A percentile compares a stretch with the other conserved stretches of the same genome.
Conservation (phyloP, 2,888 invertebrate species). For the Plebejus argus region DNA sequence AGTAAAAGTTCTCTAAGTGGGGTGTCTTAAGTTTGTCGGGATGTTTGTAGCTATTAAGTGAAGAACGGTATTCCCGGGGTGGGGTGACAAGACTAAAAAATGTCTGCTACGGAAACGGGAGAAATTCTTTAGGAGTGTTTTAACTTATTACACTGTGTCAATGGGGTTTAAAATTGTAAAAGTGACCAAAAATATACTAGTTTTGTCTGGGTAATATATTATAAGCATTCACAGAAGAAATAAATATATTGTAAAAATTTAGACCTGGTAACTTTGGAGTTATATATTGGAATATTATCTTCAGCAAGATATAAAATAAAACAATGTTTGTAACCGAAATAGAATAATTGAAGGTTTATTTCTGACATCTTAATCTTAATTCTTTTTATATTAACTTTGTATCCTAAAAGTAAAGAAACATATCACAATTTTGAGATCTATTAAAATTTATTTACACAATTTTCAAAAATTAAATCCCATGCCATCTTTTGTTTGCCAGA, state of each 20-base stretch:
- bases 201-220: no score
- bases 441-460: not conserved
- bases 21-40: not conserved
- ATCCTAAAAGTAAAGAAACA: not conserved
- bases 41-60: slow-evolving; percentile 19
- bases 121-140: not conserved
- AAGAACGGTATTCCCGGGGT: not conserved
- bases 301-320: not conserved
- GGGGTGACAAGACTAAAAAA: not conserved
- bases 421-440: slow-evolving; percentile 2
- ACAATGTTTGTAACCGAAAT: not conserved
- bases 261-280: no score
- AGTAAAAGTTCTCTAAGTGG: slow-evolving; percentile 3
- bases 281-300: no score
- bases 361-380: not conserved
- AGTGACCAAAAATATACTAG: no score
- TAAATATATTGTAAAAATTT: no score
- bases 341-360: not conserved
- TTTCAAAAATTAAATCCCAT: not conserved
- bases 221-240: no score
- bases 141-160: not conserved
- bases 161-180: not conserved
- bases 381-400: not conserved
- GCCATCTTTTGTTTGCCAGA: not conserved
- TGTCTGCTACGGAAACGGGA: not conserved